phyloP scores from a whole-genome alignment of 2,888 invertebrate species.

The Chrysolina haemoptera region DNA sequence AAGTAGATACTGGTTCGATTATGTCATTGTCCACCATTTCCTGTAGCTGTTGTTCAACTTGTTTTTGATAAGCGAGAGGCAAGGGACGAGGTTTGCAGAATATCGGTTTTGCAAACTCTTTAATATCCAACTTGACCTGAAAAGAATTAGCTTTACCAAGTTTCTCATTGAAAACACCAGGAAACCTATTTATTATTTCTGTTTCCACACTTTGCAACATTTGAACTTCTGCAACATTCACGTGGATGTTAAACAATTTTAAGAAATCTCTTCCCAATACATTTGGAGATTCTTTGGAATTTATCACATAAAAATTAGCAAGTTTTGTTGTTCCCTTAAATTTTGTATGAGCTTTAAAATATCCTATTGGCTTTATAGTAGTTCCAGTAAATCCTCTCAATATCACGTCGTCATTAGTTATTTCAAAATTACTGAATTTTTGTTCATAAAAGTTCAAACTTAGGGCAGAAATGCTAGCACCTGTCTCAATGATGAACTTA shows the following conservation, averaged over 20 bases:
- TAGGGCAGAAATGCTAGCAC: too few relatives aligned
- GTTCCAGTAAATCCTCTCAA: not conserved
- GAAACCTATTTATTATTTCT: too few relatives aligned
- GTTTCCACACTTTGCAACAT: too few relatives aligned
- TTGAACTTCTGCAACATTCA: too few relatives aligned
- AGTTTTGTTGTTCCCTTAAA: not conserved
- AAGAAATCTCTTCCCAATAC: slow-evolving; percentile 26
- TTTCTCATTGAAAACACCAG: slow-evolving; percentile 8
- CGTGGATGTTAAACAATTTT: too few relatives aligned
- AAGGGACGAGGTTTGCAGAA: slow-evolving; percentile 16
- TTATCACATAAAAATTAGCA: not conserved
- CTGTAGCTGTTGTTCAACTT: not conserved
- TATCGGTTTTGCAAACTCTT: not conserved
- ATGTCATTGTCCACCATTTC: not conserved
- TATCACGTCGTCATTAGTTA: too few relatives aligned
- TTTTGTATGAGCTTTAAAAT: not conserved
- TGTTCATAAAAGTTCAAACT: too few relatives aligned
- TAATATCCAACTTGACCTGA: slow-evolving; percentile 1
- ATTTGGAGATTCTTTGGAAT: slow-evolving; percentile 18
- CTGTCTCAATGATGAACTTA: too few relatives aligned
- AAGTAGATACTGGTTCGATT: slow-evolving; percentile 1
- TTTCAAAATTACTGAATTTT: too few relatives aligned
- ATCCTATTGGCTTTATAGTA: not conserved
- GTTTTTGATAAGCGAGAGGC: not conserved
- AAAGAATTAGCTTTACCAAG: slow-evolving; percentile 7